Evolutionary conservation across 2,113 vertebrate species (phyloP).

Genomic region (Morone saxatilis): DNA sequence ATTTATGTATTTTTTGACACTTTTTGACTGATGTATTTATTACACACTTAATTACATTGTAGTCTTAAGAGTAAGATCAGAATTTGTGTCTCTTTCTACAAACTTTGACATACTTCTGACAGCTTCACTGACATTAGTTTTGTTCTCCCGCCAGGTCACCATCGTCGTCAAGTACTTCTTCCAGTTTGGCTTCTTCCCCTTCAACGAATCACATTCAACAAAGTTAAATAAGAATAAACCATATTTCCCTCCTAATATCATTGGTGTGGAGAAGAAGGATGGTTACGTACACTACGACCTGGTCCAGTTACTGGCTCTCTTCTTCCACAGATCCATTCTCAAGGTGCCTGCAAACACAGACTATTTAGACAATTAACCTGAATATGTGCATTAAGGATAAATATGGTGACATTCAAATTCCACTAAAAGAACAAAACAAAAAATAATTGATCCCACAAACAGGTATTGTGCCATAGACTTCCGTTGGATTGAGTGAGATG

Average conservation of each 20-base stretch:
- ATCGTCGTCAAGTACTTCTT: conserved; percentile 99
- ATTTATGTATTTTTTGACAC: neutral
- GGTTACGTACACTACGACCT: conserved; percentile 97
- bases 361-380: neutral
- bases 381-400: neutral
- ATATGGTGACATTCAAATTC: neutral
- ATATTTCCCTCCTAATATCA: conserved; percentile 93
- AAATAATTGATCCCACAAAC: too few species aligned
- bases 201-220: conserved; percentile 80
- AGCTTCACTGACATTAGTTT: neutral
- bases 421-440: neutral
- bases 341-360: conserved; percentile 85
- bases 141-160: conserved; percentile 85
- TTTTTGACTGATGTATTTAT: neutral
- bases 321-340: conserved; percentile 97
- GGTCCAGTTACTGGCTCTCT: conserved; percentile 94
- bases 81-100: neutral
- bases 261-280: conserved; percentile 98
- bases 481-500: too few species aligned
- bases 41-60: too few species aligned
- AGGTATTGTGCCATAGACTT: too few species aligned
- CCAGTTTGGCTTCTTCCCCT: conserved; percentile 97
- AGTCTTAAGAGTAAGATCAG: neutral
- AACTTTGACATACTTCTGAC: neutral
- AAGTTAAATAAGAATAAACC: conserved; percentile 87